Evolutionary conservation across 2,888 invertebrate genomes (phyloP).

Genomic region (Drosophila mettleri): DNA sequence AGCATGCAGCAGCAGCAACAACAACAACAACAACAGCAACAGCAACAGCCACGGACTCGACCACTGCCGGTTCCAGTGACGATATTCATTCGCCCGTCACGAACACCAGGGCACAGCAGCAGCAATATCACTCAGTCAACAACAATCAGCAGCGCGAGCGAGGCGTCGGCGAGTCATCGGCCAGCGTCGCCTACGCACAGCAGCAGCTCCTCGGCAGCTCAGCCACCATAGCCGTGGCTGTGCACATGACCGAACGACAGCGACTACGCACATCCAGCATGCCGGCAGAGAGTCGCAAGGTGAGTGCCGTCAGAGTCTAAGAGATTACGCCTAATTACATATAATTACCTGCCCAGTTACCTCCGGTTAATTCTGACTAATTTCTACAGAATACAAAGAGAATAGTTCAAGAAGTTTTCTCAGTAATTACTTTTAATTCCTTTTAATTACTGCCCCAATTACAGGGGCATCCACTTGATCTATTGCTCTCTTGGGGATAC

Average conservation of each 20-base stretch:
- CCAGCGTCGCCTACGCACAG: constrained; percentile 13
- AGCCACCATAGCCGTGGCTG: constrained; percentile 63
- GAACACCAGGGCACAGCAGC: not conserved
- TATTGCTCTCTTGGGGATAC: not conserved
- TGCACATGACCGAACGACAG: constrained; percentile 75
- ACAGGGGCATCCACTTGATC: not conserved
- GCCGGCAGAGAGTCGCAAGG: constrained; percentile 84
- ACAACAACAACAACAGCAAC: not conserved
- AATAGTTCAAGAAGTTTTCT: not conserved
- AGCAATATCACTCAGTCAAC: constrained; percentile 13
- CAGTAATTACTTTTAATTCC: not conserved
- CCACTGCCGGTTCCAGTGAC: constrained; percentile 46
- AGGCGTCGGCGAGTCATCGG: constrained; percentile 45
- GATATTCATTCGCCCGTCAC: constrained; percentile 4
- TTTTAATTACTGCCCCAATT: not conserved
- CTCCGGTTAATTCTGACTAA: not conserved
- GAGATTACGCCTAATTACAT: not conserved
- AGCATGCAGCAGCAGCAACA: constrained; percentile 62
- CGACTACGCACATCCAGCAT: constrained; percentile 84
- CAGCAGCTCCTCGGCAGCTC: constrained; percentile 60
- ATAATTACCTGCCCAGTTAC: not conserved
- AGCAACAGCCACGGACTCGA: constrained; percentile 52
- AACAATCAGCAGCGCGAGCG: constrained; percentile 48
- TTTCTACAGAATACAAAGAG: too few species aligned
- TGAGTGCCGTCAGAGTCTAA: constrained; percentile 51